Percentiles rank a stretch among this genome's conserved stretches.
These are phyloP conservation scores for Automeris io DNA, from an alignment of 2,888 invertebrate genomes.

Conservation along the genomic window DNA sequence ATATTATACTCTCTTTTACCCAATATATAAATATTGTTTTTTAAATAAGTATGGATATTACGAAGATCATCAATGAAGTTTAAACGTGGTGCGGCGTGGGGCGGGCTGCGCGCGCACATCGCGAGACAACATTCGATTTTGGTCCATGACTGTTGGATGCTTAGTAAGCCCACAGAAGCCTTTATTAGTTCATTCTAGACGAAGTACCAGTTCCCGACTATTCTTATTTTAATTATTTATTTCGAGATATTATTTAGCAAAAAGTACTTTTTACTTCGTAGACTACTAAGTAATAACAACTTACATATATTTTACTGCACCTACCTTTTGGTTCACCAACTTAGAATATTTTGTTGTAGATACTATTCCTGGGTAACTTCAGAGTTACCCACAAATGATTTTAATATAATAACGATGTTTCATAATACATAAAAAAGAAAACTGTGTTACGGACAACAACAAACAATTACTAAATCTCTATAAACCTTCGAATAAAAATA, in stretches of 20 bases:
- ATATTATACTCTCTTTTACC: neutral
- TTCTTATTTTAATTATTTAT: constrained; percentile 28
- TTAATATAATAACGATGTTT: too few species aligned
- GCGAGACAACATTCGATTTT: constrained; percentile 76
- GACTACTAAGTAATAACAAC: too few species aligned
- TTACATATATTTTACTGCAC: neutral
- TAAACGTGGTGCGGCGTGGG: constrained; percentile 58
- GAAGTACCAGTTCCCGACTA: constrained; percentile 43
- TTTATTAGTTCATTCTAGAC: constrained; percentile 73
- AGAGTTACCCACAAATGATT: too few species aligned
- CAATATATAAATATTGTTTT: constrained; percentile 20
- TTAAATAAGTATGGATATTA: constrained; percentile 61
- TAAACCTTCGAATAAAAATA: too few species aligned
- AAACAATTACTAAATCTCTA: too few species aligned
- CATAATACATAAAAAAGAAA: too few species aligned
- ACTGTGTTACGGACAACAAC: too few species aligned
- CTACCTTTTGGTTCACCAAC: constrained; percentile 4
- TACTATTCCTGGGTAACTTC: too few species aligned
- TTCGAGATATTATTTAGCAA: neutral
- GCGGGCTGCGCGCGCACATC: constrained; percentile 68
- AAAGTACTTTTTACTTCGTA: too few species aligned
- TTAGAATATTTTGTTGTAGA: neutral
- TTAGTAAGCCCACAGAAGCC: constrained; percentile 65
- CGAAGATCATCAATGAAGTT: constrained; percentile 73
- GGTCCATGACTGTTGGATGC: constrained; percentile 76